A percentile compares a stretch with the other conserved stretches of the same genome.
Conservation (phyloP, 2,888 invertebrate species). For the Trichopria drosophilae region DNA sequence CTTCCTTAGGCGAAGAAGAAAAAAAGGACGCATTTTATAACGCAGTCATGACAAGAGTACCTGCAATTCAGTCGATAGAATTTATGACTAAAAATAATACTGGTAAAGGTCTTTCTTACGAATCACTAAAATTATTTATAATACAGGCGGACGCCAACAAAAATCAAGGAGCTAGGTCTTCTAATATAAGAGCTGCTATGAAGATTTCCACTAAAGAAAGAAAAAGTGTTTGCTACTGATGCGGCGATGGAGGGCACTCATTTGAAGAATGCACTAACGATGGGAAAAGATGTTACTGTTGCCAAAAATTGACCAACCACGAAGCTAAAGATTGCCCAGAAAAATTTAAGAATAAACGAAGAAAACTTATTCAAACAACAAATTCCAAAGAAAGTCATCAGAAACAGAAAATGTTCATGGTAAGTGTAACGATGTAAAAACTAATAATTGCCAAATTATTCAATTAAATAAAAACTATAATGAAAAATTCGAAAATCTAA, state of each 20-base stretch:
- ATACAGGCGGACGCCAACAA: conserved; percentile 25
- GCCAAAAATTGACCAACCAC: conserved; percentile 1
- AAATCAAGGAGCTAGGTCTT: not conserved
- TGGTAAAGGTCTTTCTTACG: conserved; percentile 22
- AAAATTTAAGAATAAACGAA: no score
- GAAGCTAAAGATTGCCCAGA: conserved; percentile 21
- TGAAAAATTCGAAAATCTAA: not conserved
- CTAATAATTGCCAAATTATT: not conserved
- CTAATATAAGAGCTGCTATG: not conserved
- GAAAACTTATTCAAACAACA: no score
- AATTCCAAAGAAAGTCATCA: not conserved
- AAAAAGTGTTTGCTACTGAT: conserved; percentile 23
- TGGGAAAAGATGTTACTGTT: conserved; percentile 8
- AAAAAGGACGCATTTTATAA: conserved; percentile 20
- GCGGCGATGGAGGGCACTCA: conserved; percentile 28
- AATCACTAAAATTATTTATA: conserved; percentile 18
- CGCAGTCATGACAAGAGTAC: conserved; percentile 14
- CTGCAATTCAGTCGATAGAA: conserved; percentile 17
- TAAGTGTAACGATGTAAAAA: not conserved
- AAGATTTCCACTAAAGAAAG: not conserved
- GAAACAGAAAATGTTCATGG: not conserved
- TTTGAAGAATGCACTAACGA: conserved; percentile 4
- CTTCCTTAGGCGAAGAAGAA: conserved; percentile 17
- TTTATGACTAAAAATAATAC: conserved; percentile 22
- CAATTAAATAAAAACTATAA: not conserved